Evolutionary conservation across 2,888 invertebrate genomes (phyloP), one percentile per base, ranked within the genome.

Genomic region (Tenthredo livida): DNA sequence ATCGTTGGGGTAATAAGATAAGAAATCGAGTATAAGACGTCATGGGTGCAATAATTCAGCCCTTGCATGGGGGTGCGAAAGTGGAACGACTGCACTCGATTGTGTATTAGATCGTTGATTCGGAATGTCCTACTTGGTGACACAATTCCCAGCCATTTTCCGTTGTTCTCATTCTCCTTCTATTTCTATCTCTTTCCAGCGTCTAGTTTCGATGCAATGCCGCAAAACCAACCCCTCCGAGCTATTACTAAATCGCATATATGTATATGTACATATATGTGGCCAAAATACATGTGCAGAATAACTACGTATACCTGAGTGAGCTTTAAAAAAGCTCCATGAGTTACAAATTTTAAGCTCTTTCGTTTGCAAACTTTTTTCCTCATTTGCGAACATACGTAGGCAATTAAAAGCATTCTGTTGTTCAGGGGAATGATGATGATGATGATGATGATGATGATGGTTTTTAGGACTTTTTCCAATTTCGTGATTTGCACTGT

Each of bases 51-150:
- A 43, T 54, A 54, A 25, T 40, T 73, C 10, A 21, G 73, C 25
- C 25, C 21, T 21, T 73, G 40, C 7, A 37, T n/a, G n/a, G 37
- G 73, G 40, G 15, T 73, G 40, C 29, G 73, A 73, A 73, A 73
- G 43, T 73, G 43, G 73, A 67, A 67, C 67, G 25, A 15, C 73
- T 43, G 73, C 25, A 43, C 12, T 25, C 43, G 29, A 73, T 77
- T 77, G 50, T 54, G 50, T 77, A 77, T 50, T 50, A 77, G 50
- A 77, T 77, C 77, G 54, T 61, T 58, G 61, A 80, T 80, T 58
- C 61, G 61, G 80, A 61, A 40, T 61, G 80, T 80, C 80, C 80
- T 80, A 80, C 40, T 80, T 80, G 61, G 21, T 50, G 12, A 61
- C 50, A 58, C 80, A 80, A 80, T 80, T 80, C n/a, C 80, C 25